phyloP scores from a whole-genome alignment of 2,888 invertebrate species.

The Myathropa florea region DNA sequence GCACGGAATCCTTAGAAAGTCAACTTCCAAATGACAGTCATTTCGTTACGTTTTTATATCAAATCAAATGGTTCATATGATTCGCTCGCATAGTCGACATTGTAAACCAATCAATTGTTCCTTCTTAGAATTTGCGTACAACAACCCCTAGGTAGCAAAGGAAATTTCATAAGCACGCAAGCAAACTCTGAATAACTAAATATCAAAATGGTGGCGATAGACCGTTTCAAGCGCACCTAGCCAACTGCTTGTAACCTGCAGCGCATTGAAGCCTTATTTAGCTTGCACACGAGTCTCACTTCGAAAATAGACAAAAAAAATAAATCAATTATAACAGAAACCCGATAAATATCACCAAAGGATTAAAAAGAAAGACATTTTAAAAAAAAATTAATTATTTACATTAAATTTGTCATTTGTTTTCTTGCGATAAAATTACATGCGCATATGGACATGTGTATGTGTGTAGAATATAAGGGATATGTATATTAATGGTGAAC shows the following conservation, averaged over 20 bases:
- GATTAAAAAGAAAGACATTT: background rate
- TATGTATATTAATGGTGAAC: constrained; percentile 40
- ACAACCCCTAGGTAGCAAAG: constrained; percentile 38
- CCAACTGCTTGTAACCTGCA: constrained; percentile 69
- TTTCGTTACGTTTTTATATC: no score
- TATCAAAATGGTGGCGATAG: constrained; percentile 42
- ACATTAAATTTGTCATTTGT: constrained; percentile 17
- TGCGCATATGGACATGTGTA: background rate
- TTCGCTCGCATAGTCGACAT: background rate
- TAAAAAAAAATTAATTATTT: constrained; percentile 3
- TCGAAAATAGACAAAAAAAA: constrained; percentile 37
- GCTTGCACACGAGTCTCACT: constrained; percentile 56
- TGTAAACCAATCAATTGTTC: constrained; percentile 42
- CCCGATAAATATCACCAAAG: background rate
- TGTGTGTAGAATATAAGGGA: background rate
- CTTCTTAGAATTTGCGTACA: constrained; percentile 58
- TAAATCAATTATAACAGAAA: constrained; percentile 13
- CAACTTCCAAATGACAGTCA: no score
- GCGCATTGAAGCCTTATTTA: constrained; percentile 69
- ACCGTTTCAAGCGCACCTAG: constrained; percentile 47
- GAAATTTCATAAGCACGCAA: background rate
- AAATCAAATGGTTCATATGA: background rate
- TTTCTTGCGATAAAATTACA: background rate
- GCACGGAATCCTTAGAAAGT: no score
- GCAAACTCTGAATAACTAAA: background rate